Conservation (phyloP, 2,113 vertebrate genomes). For the human region GRCh38 chr3:50004001-50004500, state of each 20-base stretch:
- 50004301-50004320: no score
- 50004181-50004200: not conserved
- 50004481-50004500: no score
- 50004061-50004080: not conserved
- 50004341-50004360: no score
- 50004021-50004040: constrained; percentile 2
- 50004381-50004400: no score
- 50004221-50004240: not conserved
- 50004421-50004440: no score
- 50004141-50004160: not conserved
- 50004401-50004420: no score
- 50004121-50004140: constrained; percentile 22
- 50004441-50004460: no score
- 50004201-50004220: not conserved
- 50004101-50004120: not conserved
- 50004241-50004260: not conserved
- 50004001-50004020: not conserved
- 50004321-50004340: no score
- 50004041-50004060: not conserved
- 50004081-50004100: not conserved
- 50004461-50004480: no score
- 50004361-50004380: no score
- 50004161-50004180: not conserved
- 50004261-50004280: no score
- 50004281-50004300: no score